Evolutionary conservation across 2,113 vertebrate genomes (phyloP).

Genomic region (Paramormyrops kingsleyae): DNA sequence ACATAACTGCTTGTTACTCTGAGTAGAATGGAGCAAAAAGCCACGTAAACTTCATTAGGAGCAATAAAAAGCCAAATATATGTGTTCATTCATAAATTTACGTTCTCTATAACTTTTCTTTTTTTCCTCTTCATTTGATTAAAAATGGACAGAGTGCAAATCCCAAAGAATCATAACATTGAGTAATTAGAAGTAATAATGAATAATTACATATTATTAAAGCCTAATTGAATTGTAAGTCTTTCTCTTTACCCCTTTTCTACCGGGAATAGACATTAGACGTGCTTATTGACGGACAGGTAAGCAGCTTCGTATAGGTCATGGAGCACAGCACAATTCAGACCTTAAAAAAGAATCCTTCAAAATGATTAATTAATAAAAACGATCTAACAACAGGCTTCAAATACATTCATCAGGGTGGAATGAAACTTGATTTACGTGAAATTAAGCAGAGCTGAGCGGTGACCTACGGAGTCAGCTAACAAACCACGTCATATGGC

Average conservation of each 20-base stretch:
- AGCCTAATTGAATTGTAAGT: neutral
- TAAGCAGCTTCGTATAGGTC: neutral
- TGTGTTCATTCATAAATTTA: neutral
- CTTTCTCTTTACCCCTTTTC: neutral
- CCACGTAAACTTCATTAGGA: neutral
- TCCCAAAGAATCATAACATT: neutral
- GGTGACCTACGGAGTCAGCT: neutral
- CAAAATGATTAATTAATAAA: neutral
- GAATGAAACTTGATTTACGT: neutral
- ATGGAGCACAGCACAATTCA: neutral
- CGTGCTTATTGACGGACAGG: neutral
- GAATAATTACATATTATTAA: conserved; percentile 2
- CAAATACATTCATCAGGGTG: neutral
- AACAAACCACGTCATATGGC: neutral
- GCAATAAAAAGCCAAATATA: neutral
- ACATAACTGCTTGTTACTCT: neutral
- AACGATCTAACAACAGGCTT: neutral
- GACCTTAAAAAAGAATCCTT: neutral
- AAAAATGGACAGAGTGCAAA: neutral
- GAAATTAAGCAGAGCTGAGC: neutral
- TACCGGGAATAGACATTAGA: neutral
- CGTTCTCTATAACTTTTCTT: neutral
- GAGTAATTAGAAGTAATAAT: neutral
- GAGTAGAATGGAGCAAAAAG: neutral
- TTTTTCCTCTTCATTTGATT: neutral